These are phyloP conservation scores for Coreoperca whiteheadi DNA, from an alignment of 2,113 vertebrate species.

Conservation along the genomic window DNA sequence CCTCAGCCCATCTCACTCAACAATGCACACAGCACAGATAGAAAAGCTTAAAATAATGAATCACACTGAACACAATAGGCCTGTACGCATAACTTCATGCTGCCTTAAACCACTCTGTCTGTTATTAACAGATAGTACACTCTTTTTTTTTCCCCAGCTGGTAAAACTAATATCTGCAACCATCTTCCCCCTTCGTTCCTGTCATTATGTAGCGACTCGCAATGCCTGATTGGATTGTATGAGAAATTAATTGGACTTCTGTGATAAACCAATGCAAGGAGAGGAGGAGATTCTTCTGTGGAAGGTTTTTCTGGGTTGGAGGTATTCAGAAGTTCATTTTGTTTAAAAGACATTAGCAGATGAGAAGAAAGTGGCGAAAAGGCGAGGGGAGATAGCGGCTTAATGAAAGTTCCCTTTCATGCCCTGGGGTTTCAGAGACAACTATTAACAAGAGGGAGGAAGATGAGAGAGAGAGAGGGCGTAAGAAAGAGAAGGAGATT, in stretches of 20 bases:
- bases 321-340: conserved; percentile 70
- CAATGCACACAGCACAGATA: conserved; percentile 35
- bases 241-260: conserved; percentile 67
- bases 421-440: conserved; percentile 48
- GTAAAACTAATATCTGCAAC: conserved; percentile 60
- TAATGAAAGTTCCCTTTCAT: conserved; percentile 70
- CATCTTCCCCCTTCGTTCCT: conserved; percentile 17
- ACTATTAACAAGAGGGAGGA: conserved; percentile 50
- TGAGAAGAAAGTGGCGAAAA: conserved; percentile 47
- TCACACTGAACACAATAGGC: conserved; percentile 51
- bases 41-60: conserved; percentile 42
- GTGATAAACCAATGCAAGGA: conserved; percentile 52
- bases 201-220: conserved; percentile 50
- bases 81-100: conserved; percentile 12
- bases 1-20: conserved; percentile 33
- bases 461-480: conserved; percentile 30
- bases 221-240: conserved; percentile 53
- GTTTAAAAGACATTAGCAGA: conserved; percentile 66
- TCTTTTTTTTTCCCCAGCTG: conserved; percentile 41
- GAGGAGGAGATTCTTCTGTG: conserved; percentile 32
- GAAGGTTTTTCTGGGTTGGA: conserved; percentile 25
- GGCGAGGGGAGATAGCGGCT: conserved; percentile 57
- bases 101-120: conserved; percentile 28
- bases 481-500: conserved; percentile 15
- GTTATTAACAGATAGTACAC: conserved; percentile 53